Conservation (phyloP, 2,113 vertebrate genomes). For the Aspidoscelis tigris region DNA sequence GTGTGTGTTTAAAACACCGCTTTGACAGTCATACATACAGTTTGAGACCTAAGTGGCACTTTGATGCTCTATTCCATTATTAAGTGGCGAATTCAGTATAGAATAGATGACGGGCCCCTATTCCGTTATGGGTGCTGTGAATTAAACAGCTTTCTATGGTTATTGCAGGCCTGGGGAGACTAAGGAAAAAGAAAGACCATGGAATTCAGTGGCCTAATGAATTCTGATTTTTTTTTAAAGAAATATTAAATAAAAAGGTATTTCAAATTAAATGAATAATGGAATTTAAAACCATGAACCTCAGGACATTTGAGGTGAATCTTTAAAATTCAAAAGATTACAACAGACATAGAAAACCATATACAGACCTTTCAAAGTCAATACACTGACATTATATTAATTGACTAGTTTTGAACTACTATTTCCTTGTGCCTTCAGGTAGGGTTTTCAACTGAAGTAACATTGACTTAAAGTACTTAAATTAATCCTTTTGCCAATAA, state of each 20-base stretch:
- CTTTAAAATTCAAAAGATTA: conserved; percentile 65
- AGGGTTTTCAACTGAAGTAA: conserved; percentile 69
- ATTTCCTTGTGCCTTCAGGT: conserved; percentile 72
- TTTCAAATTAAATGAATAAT: conserved; percentile 67
- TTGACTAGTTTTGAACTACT: conserved; percentile 55
- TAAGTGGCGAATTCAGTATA: conserved; percentile 81
- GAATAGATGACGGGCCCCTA: conserved; percentile 79
- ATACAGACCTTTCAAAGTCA: conserved; percentile 47
- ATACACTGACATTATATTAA: conserved; percentile 63
- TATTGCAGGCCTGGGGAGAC: background rate
- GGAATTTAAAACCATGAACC: conserved; percentile 69
- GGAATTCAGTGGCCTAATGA: conserved; percentile 68
- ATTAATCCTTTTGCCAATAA: conserved; percentile 86
- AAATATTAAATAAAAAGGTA: conserved; percentile 72
- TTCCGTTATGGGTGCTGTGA: conserved; percentile 67
- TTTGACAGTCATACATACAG: conserved; percentile 88
- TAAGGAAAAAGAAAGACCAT: background rate
- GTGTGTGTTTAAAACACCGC: conserved; percentile 68
- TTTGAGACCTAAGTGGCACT: conserved; percentile 86
- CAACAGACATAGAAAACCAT: conserved; percentile 59
- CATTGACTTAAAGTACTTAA: conserved; percentile 82
- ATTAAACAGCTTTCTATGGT: conserved; percentile 78
- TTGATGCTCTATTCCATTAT: conserved; percentile 85
- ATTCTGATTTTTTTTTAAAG: conserved; percentile 75
- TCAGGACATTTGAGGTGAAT: conserved; percentile 65